These are phyloP conservation scores for Anhinga rufa DNA, from an alignment of 2,113 vertebrate species.

Conservation along the genomic window DNA sequence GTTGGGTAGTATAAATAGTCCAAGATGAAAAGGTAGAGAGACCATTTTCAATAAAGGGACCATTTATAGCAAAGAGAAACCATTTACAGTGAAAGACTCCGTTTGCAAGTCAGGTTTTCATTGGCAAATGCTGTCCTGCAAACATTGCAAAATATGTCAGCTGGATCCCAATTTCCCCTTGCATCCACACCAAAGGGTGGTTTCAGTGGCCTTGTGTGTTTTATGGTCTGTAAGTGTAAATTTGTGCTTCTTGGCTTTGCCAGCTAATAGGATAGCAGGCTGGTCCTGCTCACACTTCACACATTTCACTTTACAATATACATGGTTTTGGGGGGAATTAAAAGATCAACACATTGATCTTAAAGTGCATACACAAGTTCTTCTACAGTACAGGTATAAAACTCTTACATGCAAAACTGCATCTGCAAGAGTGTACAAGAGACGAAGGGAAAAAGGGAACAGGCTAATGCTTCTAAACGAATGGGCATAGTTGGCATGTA, in stretches of 20 bases:
- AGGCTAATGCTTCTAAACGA: not conserved
- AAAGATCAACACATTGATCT: not conserved
- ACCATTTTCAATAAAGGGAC: not conserved
- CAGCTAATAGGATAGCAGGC: not conserved
- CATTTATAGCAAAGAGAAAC: conserved; percentile 30
- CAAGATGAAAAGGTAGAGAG: not conserved
- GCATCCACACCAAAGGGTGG: not conserved
- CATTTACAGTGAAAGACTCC: not conserved
- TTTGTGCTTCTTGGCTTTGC: not conserved
- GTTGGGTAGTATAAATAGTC: not conserved
- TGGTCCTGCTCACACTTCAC: not conserved
- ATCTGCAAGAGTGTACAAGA: not conserved
- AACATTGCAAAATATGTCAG: not conserved
- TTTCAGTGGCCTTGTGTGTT: not conserved
- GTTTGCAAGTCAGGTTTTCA: not conserved
- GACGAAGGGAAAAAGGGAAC: not conserved
- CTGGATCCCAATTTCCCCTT: not conserved
- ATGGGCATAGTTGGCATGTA: not conserved
- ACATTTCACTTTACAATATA: not conserved
- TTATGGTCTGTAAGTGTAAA: not conserved
- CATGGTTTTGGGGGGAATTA: not conserved
- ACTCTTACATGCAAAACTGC: not conserved
- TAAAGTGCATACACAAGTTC: not conserved
- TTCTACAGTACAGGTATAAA: not conserved
- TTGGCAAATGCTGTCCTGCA: not conserved